phyloP scores from a whole-genome alignment of 1,140 invertebrate genomes.

The Drosophila persimilis region DNA sequence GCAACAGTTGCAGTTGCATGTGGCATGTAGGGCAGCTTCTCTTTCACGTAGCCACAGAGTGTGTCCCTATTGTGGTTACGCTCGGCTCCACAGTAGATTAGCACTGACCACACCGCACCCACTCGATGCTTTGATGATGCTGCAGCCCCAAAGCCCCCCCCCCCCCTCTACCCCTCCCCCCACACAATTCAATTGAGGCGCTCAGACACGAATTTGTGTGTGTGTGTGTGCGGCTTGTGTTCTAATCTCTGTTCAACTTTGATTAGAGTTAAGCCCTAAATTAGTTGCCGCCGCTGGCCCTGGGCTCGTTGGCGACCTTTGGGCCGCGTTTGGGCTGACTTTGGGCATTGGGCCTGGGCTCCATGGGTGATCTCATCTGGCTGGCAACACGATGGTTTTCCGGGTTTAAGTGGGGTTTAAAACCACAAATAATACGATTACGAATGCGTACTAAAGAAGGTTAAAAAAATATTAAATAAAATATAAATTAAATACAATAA shows the following conservation, averaged over 20 bases:
- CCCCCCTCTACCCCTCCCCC: too few relatives aligned
- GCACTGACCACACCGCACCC: background rate
- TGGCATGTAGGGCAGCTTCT: slow-evolving; percentile 56
- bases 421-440: too few relatives aligned
- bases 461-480: too few relatives aligned
- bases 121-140: slow-evolving; percentile 18
- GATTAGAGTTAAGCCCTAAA: slow-evolving; percentile 78
- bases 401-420: too few relatives aligned
- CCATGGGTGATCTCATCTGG: slow-evolving; percentile 31
- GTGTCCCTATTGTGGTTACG: slow-evolving; percentile 29
- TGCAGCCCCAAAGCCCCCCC: background rate
- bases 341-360: slow-evolving; percentile 4
- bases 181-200: slow-evolving; percentile 31
- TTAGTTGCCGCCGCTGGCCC: slow-evolving; percentile 62
- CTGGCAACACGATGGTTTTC: background rate
- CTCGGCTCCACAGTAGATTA: slow-evolving; percentile 15
- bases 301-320: slow-evolving; percentile 38
- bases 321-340: slow-evolving; percentile 27
- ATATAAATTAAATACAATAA: too few relatives aligned
- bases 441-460: too few relatives aligned
- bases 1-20: slow-evolving; percentile 50
- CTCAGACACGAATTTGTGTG: slow-evolving; percentile 36
- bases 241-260: slow-evolving; percentile 61
- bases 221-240: slow-evolving; percentile 47
- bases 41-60: background rate